A percentile compares a stretch with the other conserved stretches of the same genome.
Conservation (phyloP, 1,140 invertebrate genomes). For the Matsumurasca onukii region DNA sequence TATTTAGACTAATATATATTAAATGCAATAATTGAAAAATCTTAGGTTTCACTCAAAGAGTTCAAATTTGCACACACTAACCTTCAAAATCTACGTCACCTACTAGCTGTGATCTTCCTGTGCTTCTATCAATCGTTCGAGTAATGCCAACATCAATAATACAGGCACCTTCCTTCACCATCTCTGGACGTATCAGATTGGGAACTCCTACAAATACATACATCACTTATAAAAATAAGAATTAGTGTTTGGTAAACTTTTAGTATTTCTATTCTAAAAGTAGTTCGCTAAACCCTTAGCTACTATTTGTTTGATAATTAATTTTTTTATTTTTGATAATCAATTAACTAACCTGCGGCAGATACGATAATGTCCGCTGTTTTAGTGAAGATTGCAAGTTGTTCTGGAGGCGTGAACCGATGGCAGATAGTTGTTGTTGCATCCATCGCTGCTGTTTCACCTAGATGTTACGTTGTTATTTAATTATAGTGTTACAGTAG, state of each 20-base stretch:
- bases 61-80: too few species aligned
- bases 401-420: conserved; percentile 75
- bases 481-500: too few species aligned
- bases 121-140: conserved; percentile 60
- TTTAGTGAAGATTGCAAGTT: conserved; percentile 65
- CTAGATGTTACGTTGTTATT: too few species aligned
- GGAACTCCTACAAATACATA: conserved; percentile 61
- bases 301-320: too few species aligned
- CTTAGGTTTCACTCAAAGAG: too few species aligned
- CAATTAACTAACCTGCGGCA: conserved; percentile 66
- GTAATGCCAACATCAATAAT: conserved; percentile 89
- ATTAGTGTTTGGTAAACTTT: too few species aligned
- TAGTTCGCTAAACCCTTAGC: too few species aligned
- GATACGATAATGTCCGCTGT: conserved; percentile 82
- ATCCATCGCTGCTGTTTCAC: conserved; percentile 65
- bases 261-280: too few species aligned
- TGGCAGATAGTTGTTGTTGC: conserved; percentile 89
- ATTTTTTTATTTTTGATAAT: too few species aligned
- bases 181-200: conserved; percentile 75
- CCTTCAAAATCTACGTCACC: conserved; percentile 87
- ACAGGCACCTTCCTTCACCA: conserved; percentile 86
- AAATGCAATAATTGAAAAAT: too few species aligned
- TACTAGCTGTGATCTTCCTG: conserved; percentile 71
- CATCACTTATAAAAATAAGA: background rate
- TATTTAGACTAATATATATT: background rate